Conservation (phyloP, 2,888 invertebrate species). For the Margaritifera margaritifera region DNA sequence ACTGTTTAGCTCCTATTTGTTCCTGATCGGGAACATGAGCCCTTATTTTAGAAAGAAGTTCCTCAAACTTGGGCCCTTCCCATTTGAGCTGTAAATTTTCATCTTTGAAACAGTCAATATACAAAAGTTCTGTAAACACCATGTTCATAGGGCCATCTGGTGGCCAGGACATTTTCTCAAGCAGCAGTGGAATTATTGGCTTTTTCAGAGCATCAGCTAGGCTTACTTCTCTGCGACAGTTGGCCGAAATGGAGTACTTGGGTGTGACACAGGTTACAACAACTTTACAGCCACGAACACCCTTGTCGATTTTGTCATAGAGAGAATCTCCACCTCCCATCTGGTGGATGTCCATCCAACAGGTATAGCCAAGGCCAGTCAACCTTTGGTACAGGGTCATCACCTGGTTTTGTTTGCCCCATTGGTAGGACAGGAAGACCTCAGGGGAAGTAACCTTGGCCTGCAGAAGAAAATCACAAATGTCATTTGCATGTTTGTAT, state of each 20-base stretch:
- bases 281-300: slow-evolving; percentile 60
- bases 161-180: slow-evolving; percentile 68
- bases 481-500: not conserved
- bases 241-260: slow-evolving; percentile 68
- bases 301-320: slow-evolving; percentile 69
- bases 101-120: slow-evolving; percentile 58
- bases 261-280: slow-evolving; percentile 66
- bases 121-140: slow-evolving; percentile 65
- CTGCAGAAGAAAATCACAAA: slow-evolving; percentile 10
- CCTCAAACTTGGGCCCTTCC: slow-evolving; percentile 53
- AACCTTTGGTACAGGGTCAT: slow-evolving; percentile 58
- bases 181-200: slow-evolving; percentile 65
- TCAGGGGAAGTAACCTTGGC: slow-evolving; percentile 37
- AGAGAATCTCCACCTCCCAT: slow-evolving; percentile 72
- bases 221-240: slow-evolving; percentile 68
- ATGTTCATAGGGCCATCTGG: slow-evolving; percentile 70
- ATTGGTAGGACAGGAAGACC: slow-evolving; percentile 70
- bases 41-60: slow-evolving; percentile 43
- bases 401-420: slow-evolving; percentile 68
- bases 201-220: slow-evolving; percentile 68
- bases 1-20: too few species aligned
- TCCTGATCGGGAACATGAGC: too few species aligned
- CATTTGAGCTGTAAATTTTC: slow-evolving; percentile 44
- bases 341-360: slow-evolving; percentile 71
- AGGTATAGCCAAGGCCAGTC: slow-evolving; percentile 54